Evolutionary conservation across 53 echinoderm and acorn worm species (phyloP).

Genomic region (Holothuria leucospilota): DNA sequence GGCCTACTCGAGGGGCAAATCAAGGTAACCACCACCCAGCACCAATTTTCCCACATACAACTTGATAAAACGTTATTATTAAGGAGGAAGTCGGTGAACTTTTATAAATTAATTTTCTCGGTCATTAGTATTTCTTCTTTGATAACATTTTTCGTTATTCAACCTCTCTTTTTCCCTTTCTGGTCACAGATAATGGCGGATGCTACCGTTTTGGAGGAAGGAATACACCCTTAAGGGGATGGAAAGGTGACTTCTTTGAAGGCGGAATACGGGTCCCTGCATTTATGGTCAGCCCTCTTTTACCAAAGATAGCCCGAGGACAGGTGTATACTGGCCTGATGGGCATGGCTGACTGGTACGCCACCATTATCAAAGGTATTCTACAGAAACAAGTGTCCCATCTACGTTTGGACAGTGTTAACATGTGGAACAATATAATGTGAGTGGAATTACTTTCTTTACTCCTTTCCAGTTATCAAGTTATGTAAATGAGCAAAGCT

Average conservation of each 20-base stretch:
- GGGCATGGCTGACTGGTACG: slow-evolving; percentile 52
- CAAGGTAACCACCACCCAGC: no score
- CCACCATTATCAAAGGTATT: slow-evolving; percentile 43
- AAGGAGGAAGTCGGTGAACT: no score
- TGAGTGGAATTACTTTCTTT: background rate
- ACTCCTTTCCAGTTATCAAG: no score
- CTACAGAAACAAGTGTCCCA: background rate
- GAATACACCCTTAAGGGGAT: slow-evolving; percentile 41
- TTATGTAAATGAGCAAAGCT: no score
- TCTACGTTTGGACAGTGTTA: slow-evolving; percentile 24
- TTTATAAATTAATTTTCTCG: no score
- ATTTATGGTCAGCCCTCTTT: slow-evolving; percentile 38
- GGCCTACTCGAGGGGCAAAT: no score
- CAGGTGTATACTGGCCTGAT: slow-evolving; percentile 22
- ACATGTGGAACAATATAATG: slow-evolving; percentile 48
- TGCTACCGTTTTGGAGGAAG: background rate
- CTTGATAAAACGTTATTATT: no score
- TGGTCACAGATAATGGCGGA: slow-evolving; percentile 53
- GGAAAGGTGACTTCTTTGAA: slow-evolving; percentile 45
- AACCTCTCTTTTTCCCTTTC: background rate
- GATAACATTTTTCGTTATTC: background rate
- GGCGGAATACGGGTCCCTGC: slow-evolving; percentile 38
- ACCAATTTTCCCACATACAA: no score
- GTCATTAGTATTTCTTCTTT: no score
- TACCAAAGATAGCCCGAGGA: slow-evolving; percentile 23